These are phyloP conservation scores for Gerosis bhagava DNA, from an alignment of 2,888 invertebrate genomes.

Conservation along the genomic window DNA sequence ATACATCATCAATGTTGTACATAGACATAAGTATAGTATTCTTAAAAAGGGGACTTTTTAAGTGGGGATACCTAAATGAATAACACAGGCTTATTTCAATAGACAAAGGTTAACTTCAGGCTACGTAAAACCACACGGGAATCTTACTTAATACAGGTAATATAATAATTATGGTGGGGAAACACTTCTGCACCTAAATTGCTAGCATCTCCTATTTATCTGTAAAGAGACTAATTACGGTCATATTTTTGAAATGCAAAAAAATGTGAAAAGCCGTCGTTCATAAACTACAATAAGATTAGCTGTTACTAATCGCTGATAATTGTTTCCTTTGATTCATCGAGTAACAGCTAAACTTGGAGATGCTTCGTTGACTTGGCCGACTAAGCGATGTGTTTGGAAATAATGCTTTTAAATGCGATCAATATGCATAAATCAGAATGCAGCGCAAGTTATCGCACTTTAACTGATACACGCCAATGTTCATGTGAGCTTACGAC, in stretches of 20 bases:
- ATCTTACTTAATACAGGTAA: no score
- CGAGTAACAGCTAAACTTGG: slow-evolving; percentile 66
- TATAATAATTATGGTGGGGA: slow-evolving; percentile 7
- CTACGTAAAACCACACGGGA: slow-evolving; percentile 17
- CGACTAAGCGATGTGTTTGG: slow-evolving; percentile 76
- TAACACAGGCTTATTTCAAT: slow-evolving; percentile 15
- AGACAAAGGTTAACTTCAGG: slow-evolving; percentile 16
- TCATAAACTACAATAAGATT: slow-evolving; percentile 57
- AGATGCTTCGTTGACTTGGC: slow-evolving; percentile 51
- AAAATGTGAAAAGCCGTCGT: slow-evolving; percentile 67
- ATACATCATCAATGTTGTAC: no score
- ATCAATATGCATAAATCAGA: slow-evolving; percentile 66
- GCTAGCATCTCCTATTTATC: slow-evolving; percentile 6
- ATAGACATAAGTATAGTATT: no score
- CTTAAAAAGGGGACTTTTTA: no score
- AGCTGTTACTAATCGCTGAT: slow-evolving; percentile 52
- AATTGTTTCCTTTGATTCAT: slow-evolving; percentile 28
- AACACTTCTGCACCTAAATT: slow-evolving; percentile 12
- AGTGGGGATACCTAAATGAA: slow-evolving; percentile 5
- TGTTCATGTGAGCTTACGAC: slow-evolving; percentile 48
- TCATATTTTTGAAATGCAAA: slow-evolving; percentile 53
- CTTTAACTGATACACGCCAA: slow-evolving; percentile 57
- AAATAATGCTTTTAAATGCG: slow-evolving; percentile 68
- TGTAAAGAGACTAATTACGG: slow-evolving; percentile 32
- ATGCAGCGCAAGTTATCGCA: slow-evolving; percentile 78